These are phyloP conservation scores for Drosophila kanapiae DNA, from an alignment of 1,140 invertebrate species.

Conservation along the genomic window DNA sequence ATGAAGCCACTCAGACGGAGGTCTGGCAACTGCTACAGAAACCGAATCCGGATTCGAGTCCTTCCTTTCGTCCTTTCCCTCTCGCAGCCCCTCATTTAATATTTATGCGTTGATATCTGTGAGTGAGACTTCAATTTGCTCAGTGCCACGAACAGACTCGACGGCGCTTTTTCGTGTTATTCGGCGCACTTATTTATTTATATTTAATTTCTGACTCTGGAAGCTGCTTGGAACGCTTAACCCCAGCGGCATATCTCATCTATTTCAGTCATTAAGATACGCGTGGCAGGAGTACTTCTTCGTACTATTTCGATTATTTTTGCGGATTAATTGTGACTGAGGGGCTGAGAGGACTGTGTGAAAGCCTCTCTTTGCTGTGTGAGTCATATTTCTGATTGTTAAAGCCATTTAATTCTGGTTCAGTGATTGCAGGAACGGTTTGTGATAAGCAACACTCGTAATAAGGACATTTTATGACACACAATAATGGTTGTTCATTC, in stretches of 20 bases:
- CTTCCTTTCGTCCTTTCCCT: conserved; percentile 1
- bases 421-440: background rate
- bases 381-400: background rate
- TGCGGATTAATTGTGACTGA: background rate
- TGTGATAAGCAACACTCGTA: background rate
- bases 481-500: background rate
- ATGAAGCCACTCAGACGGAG: conserved; percentile 78
- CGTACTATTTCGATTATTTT: background rate
- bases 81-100: conserved; percentile 54
- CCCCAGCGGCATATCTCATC: background rate
- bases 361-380: too few species aligned
- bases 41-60: conserved; percentile 17
- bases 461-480: conserved; percentile 1
- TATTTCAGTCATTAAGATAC: background rate
- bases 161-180: conserved; percentile 11
- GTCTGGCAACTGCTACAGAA: conserved; percentile 32
- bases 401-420: background rate
- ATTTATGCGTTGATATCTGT: conserved; percentile 82
- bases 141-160: conserved; percentile 38
- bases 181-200: conserved; percentile 61
- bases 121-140: conserved; percentile 75
- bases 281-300: too few species aligned
- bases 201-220: conserved; percentile 59
- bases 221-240: background rate
- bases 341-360: background rate